Percentiles rank a stretch among this genome's conserved stretches.
phyloP scores from a whole-genome alignment of 2,113 vertebrate species.

The Chloebia gouldiae region DNA sequence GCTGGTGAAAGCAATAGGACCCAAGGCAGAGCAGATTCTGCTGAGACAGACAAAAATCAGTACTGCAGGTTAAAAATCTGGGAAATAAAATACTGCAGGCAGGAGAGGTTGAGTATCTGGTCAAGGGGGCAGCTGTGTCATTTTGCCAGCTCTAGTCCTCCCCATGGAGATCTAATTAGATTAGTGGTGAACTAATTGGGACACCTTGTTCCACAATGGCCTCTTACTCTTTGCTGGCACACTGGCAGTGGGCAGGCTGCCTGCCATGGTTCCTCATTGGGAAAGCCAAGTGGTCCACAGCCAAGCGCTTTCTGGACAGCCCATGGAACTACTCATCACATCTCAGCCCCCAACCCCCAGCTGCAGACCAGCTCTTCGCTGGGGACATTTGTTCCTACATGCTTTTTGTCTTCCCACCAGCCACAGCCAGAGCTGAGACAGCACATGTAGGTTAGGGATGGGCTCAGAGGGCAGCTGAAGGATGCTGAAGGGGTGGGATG shows the following conservation, averaged over 20 bases:
- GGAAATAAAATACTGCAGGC: neutral
- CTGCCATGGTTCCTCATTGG: neutral
- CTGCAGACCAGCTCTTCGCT: neutral
- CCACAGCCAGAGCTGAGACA: neutral
- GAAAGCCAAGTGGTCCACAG: neutral
- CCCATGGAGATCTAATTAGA: neutral
- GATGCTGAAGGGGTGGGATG: neutral
- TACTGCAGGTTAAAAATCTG: neutral
- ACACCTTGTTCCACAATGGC: neutral
- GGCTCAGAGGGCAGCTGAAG: neutral
- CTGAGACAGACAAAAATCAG: neutral
- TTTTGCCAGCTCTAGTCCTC: neutral
- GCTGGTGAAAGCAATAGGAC: neutral
- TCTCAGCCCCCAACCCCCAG: neutral
- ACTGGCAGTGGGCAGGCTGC: neutral
- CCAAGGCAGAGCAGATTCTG: neutral
- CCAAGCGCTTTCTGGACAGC: neutral
- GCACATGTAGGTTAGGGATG: rapidly evolving
- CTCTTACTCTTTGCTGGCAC: neutral
- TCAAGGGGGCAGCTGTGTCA: neutral
- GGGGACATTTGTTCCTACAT: neutral
- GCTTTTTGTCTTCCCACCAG: neutral
- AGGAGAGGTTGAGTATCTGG: neutral
- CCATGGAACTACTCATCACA: neutral
- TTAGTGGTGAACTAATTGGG: neutral